Base-by-base conservation (phyloP, 1,140 invertebrate genomes). In the Radopholus similis region DNA sequence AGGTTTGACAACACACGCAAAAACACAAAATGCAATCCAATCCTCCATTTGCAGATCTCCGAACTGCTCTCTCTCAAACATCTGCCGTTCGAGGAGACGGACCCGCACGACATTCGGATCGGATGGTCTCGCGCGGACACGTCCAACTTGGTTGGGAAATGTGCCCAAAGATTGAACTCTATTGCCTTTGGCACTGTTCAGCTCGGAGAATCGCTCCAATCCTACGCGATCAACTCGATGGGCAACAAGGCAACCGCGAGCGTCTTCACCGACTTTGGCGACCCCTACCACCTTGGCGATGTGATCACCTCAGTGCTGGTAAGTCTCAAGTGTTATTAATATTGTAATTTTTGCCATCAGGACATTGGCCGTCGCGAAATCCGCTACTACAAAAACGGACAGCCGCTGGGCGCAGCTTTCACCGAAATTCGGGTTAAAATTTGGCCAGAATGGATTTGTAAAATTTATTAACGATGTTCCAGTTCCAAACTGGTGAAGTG, bases 381-480 rank as follows among this genome's bases (percentile, higher is more conserved):
- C 34, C 63, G 68, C 9, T 81, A 64, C 51, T 82, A 76, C 47
- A 73, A 77, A 44, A 81, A 81, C 56, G 78, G 66, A 13, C 59
- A 60, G 26, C 60, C 66, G 59, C 40, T 81, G 9, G 80, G 80
- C n/a, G 64, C 62, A 1, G 78, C 80, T 11, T 82, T 76, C 70
- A 57, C 66, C 13, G 56, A 65, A 15, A 40, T 62, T 51, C 47
- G 47, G 4, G 47, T 51, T 23, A 28, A 23, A 5, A 21, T 4
- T 11, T 28, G 47, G 38, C 11, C 18, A 13, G 38, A 42, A 42
- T 40, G 18, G 18, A 42, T 1, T 13, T 42, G 38, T 26, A 26
- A 51, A 23, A 26, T 26, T 47, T 15, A 23, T 21, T 51, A 4
- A n/a, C n/a, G n/a, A n/a, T n/a, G 9, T 51, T 81, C 28, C 28